Base-by-base conservation (phyloP, 2,888 invertebrate genomes). In the Acronicta psi region DNA sequence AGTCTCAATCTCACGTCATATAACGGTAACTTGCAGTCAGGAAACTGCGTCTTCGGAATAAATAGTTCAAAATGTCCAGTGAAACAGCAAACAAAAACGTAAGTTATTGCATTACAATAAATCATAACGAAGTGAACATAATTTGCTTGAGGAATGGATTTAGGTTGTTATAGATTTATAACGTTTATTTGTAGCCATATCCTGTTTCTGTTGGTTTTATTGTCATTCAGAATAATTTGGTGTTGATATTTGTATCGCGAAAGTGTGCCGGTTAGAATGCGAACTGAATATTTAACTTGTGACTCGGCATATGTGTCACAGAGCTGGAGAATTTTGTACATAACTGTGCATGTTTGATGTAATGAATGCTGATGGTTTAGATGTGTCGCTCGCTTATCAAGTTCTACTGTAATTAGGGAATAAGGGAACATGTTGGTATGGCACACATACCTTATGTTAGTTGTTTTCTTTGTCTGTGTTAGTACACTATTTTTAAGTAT, bases 11-110 rank as follows among this genome's bases (percentile, higher is more conserved):
- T 4, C 25, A 43, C 5, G 11, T 18, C 18, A 13, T 16, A 11
- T 11, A 31, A 40, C 36, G 2, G 9, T 23, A 13, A 10, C 36
- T 49, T 37, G 29, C 14, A 34, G 25, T 18, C n/a, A 41, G 29
- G n/a, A 23, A 11, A 38, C 0, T 4, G 6, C 17, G 8, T 8
- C 10, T 17, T 44, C 29, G 3, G 29, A 36, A 25, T 11, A 25
- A 11, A 38, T 45, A 57, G 4, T 37, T 31, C 50, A 89, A 83
- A 79, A 95, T 95, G 95, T 95, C 95, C 20, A 95, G 91, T 83
- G 95, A 95, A 83, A 95, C 95, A 29, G 86, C 94, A 53, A 92
- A 84, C 68, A 87, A 95, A 91, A 95, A 95, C 75, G 95, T 95
- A 92, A 95, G 95, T 91, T 73, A 38, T 25, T 13, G 4, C 2